Evolutionary conservation across 2,113 vertebrate species (phyloP).

Genomic region (Lontra canadensis): DNA sequence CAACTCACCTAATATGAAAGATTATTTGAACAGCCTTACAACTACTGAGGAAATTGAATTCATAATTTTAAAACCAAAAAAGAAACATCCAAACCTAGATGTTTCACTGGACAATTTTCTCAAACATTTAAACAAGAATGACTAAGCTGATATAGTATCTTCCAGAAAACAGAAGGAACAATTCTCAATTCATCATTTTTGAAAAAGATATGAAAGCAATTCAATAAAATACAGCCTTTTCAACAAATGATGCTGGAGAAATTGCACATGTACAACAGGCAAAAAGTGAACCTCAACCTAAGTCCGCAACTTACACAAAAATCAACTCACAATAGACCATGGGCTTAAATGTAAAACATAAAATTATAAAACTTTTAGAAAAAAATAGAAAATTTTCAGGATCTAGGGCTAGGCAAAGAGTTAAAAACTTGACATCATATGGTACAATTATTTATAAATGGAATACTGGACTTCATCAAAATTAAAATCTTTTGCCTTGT

Average conservation of each 20-base stretch:
- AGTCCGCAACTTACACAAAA: neutral
- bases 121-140: neutral
- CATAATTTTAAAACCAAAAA: neutral
- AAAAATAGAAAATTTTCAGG: neutral
- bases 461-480: neutral
- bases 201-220: neutral
- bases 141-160: neutral
- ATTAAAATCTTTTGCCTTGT: neutral
- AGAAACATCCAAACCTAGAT: neutral
- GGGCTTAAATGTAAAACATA: neutral
- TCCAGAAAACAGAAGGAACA: neutral
- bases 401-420: neutral
- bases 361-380: neutral
- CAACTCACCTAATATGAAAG: neutral
- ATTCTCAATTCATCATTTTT: neutral
- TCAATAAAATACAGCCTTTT: neutral
- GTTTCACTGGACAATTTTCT: neutral
- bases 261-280: neutral
- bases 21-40: neutral
- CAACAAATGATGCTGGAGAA: neutral
- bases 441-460: neutral
- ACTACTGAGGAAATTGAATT: neutral
- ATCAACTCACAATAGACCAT: neutral
- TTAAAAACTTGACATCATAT: neutral
- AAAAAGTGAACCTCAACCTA: neutral